Base-by-base conservation (phyloP, 2,113 vertebrate species). In the Bos javanicus region DNA sequence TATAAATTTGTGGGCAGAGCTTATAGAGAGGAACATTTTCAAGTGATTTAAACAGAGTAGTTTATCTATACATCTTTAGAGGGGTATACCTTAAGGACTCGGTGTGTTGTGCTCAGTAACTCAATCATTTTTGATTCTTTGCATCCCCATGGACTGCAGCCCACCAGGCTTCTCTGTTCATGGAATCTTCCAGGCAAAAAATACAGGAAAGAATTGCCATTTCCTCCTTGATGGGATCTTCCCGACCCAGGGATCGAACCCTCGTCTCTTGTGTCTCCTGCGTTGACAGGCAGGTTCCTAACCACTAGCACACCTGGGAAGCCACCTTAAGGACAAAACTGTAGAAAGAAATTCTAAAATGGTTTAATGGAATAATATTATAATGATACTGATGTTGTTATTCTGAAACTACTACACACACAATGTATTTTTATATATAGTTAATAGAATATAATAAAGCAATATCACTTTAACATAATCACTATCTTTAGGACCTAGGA, bases 321-420 rank as follows among this genome's bases (percentile, higher is more conserved):
- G 23, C 39, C 71, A 54, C 33, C 30, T 19, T 59, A 54, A 91
- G 19, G 39, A 36, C 5, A 39, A 26, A 57, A 48, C 23, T 86
- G 21, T 76, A 52, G 94, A 74, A 76, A 71, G 15, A 80, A 95
- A 93, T 81, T 56, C 46, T 90, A 26, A 57, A 89, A 76, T 4
- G 74, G 6, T 94, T 95, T 92, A 33, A 2, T 56, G 2, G 74
- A 90, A 85, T 97, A 83, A 85, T 57, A 90, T 62, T 96, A 8
- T 28, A 74, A 89, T 84, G 80, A 57, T 86, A 23, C 48, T 93
- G 30, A 85, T 26, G 88, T 90, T 97, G 90, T 90, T 97, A 96
- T 94, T 93, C 60, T 91, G 25, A 97, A 95, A 36, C 76, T 94
- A 67, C 33, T 94, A 62, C 21, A 43, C 10, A 89, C 56, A 17